A percentile compares a stretch with the other conserved stretches of the same genome.
Conservation (phyloP, 2,113 vertebrate genomes). For the Oryctolagus cuniculus region mOryCun1.1 NC_091439.1:72559501-72560000, state of each 20-base stretch:
- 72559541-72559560: no score
- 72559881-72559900: background rate
- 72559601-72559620: background rate
- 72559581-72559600: background rate
- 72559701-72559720: background rate
- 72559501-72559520: background rate
- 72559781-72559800: background rate
- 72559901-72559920: background rate
- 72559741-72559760: background rate
- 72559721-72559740: background rate
- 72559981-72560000: background rate
- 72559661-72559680: background rate
- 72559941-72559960: background rate
- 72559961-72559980: background rate
- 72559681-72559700: background rate
- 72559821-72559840: background rate
- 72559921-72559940: background rate
- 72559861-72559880: background rate
- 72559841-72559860: background rate
- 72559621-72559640: background rate
- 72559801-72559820: background rate
- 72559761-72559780: background rate
- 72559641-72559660: background rate
- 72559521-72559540: background rate
- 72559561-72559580: background rate